A percentile compares a stretch with the other conserved stretches of the same genome.
phyloP scores from a whole-genome alignment of 2,888 invertebrate species.

The Tetranychus piercei region DNA sequence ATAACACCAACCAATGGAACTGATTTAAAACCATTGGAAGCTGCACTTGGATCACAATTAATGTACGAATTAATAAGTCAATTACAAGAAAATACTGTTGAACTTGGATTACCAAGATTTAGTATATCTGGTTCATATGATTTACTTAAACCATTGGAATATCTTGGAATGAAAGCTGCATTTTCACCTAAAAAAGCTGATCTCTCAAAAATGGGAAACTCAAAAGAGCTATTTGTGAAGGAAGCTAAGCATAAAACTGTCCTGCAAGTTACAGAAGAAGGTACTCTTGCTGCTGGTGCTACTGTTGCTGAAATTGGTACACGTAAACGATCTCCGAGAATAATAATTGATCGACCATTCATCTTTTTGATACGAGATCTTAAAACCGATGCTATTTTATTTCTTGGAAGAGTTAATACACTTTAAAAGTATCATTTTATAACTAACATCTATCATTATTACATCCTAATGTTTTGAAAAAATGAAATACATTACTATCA shows the following conservation, averaged over 20 bases:
- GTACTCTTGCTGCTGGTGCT: conserved; percentile 4
- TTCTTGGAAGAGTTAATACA: conserved; percentile 4
- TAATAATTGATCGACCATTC: conserved; percentile 8
- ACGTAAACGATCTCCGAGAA: neutral
- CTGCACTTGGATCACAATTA: neutral
- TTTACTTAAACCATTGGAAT: conserved; percentile 4
- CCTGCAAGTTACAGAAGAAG: conserved; percentile 3
- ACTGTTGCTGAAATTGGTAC: conserved; percentile 6
- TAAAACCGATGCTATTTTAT: neutral
- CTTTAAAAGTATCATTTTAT: neutral
- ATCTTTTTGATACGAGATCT: conserved; percentile 9
- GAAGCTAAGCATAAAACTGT: conserved; percentile 11
- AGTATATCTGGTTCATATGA: neutral
- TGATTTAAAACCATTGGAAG: neutral
- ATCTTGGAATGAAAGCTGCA: conserved; percentile 10
- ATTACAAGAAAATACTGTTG: neutral
- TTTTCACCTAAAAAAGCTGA: conserved; percentile 10
- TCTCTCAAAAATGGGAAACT: conserved; percentile 3
- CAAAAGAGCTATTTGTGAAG: conserved; percentile 10
- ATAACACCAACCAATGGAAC: neutral
- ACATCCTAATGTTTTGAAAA: too few species aligned
- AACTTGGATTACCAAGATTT: conserved; percentile 8
- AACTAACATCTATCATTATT: too few species aligned
- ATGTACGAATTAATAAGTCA: neutral
- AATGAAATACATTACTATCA: too few species aligned